Percentiles rank a stretch among this genome's conserved stretches.
Evolutionary conservation across 2,113 vertebrate genomes (phyloP).

Genomic region (Acanthisitta chloris): DNA sequence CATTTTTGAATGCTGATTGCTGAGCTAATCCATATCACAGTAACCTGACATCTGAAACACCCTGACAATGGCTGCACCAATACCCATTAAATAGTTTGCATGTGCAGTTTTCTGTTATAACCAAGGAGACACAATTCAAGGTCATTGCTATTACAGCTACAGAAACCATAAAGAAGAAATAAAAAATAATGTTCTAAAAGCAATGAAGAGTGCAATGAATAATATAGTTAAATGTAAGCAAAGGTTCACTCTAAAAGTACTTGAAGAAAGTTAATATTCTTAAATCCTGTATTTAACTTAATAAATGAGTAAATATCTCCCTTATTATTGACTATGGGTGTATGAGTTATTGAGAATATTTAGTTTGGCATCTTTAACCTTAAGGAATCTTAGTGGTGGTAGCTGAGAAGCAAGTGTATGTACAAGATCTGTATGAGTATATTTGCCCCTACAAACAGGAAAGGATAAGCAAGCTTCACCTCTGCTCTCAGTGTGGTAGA

Average conservation of each 20-base stretch:
- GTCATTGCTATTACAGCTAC: neutral
- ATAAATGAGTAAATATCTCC: neutral
- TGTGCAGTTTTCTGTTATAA: neutral
- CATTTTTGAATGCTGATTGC: neutral
- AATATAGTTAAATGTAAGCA: neutral
- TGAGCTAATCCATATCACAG: neutral
- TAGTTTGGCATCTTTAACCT: neutral
- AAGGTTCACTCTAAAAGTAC: neutral
- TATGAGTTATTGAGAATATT: neutral
- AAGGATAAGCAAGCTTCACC: neutral
- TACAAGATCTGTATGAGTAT: neutral
- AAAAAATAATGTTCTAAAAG: neutral
- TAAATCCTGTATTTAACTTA: neutral
- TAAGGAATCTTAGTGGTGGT: neutral
- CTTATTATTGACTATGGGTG: neutral
- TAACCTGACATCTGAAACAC: neutral
- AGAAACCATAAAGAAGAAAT: neutral
- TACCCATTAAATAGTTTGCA: neutral
- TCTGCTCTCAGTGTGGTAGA: neutral
- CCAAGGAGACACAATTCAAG: neutral
- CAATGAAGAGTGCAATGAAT: neutral
- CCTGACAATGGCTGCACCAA: neutral
- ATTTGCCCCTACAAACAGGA: neutral
- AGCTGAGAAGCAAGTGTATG: neutral
- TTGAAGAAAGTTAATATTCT: neutral